A percentile compares a stretch with the other conserved stretches of the same genome.
Evolutionary conservation across 2,113 vertebrate genomes (phyloP).

Genomic region (Cyprinodon variegatus): DNA sequence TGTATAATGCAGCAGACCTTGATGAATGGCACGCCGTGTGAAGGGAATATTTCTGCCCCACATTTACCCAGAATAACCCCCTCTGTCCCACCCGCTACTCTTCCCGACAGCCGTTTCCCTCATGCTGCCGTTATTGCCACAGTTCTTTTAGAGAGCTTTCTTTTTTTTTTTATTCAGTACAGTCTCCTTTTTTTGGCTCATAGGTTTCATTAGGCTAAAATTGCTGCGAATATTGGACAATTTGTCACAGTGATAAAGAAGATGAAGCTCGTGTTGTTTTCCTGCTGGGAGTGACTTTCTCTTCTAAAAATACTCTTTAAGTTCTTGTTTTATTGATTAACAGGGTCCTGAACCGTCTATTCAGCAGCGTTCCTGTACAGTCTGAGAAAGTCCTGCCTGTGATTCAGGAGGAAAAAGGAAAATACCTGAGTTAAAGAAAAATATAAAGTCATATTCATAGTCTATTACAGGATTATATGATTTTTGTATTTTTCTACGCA

Average conservation of each 20-base stretch:
- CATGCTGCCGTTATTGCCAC: conserved; percentile 24
- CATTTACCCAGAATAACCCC: conserved; percentile 14
- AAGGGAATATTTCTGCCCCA: conserved; percentile 21
- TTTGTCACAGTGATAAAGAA: conserved; percentile 38
- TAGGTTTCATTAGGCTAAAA: conserved; percentile 40
- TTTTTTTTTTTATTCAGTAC: neutral
- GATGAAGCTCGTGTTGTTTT: neutral
- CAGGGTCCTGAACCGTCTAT: neutral
- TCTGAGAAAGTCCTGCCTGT: neutral
- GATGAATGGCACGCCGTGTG: neutral
- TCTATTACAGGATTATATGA: no score
- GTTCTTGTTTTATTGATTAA: neutral
- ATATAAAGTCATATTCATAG: neutral
- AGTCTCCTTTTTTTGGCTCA: conserved; percentile 33
- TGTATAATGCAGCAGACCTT: conserved; percentile 1
- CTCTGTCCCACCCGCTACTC: conserved; percentile 13
- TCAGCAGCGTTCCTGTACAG: neutral
- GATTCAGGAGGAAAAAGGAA: neutral
- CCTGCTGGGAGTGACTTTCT: neutral
- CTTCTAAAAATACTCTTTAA: neutral
- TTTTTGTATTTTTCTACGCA: no score
- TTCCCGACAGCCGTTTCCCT: conserved; percentile 11
- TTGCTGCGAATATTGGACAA: conserved; percentile 24
- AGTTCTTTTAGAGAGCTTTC: conserved; percentile 8
- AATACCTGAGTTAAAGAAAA: neutral